Base-by-base conservation (phyloP, 2,113 vertebrate genomes). In the Montifringilla adamsi region DNA sequence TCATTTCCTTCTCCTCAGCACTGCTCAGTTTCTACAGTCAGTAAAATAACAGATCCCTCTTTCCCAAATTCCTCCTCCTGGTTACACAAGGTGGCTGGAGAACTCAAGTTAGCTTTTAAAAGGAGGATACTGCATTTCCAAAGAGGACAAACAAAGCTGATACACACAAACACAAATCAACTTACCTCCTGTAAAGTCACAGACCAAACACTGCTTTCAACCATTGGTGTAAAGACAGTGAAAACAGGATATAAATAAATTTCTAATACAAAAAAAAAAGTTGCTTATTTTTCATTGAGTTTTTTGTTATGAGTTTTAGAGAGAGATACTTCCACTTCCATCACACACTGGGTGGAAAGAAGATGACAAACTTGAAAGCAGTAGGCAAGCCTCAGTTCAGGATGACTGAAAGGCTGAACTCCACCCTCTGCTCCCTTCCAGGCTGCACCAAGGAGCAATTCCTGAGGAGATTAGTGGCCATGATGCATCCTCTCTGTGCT, bases 101-200 rank as follows among this genome's bases (percentile, higher is more conserved):
- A 92, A 88, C 49, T 46, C 72, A 26, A 43, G 53, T 64, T 80
- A 60, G 80, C 86, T 96, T 96, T 95, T 89, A 96, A 95, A 97
- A 98, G 97, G 98, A 98, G 95, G 97, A 98, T 97, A 97, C 92
- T 97, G 97, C 97, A 98, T 98, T 98, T 98, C 97, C 96, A 83
- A 89, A 89, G 88, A 52, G 90, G 91, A 97, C 95, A 96, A 93
- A 98, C 95, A 89, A 81, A 0, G 44, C 91, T 90, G 68, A 66
- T 84, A 98, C 96, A 94, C 46, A 97, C 83, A 98, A 35, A 97
- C 84, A 97, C 17, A 97, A 94, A 98, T 95, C 37, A 97, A 98
- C 98, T 98, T 98, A 98, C 98, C 98, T 98, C 98, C 95, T 97
- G 94, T 64, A 97, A 97, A 96, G 97, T 96, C 98, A 98, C 77